These are phyloP conservation scores for Drosophila pseudoobscura DNA, from an alignment of 1,140 invertebrate genomes.

Conservation along the genomic window DNA sequence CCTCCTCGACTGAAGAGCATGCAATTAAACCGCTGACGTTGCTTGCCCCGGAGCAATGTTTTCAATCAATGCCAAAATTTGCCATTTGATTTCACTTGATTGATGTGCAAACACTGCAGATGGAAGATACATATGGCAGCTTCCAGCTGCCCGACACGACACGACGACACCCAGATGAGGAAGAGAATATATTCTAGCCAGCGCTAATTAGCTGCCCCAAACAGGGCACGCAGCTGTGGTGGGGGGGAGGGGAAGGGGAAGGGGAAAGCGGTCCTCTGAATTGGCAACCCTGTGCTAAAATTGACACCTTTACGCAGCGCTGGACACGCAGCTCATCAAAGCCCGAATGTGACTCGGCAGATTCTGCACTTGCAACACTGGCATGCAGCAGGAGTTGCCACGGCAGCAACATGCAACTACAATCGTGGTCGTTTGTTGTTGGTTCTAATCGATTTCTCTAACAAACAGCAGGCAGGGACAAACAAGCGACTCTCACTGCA, in stretches of 20 bases:
- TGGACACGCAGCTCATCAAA: slow-evolving; percentile 71
- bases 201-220: slow-evolving; percentile 60
- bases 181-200: slow-evolving; percentile 25
- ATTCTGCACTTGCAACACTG: slow-evolving; percentile 46
- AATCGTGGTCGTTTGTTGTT: slow-evolving; percentile 66
- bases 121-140: too few species aligned
- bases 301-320: slow-evolving; percentile 77
- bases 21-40: slow-evolving; percentile 71
- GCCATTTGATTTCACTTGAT: slow-evolving; percentile 75
- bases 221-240: slow-evolving; percentile 15
- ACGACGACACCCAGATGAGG: slow-evolving; percentile 7
- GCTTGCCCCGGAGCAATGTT: slow-evolving; percentile 47
- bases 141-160: too few species aligned
- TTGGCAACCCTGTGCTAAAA: slow-evolving; percentile 78
- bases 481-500: slow-evolving; percentile 72
- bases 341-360: slow-evolving; percentile 66
- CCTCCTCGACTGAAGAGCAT: slow-evolving; percentile 46
- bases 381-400: not conserved
- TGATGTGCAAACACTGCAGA: slow-evolving; percentile 71
- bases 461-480: slow-evolving; percentile 69
- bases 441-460: slow-evolving; percentile 81
- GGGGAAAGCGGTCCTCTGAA: slow-evolving; percentile 44
- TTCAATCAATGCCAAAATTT: slow-evolving; percentile 70
- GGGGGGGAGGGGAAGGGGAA: slow-evolving; percentile 1
- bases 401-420: slow-evolving; percentile 12